Evolutionary conservation across 2,888 invertebrate genomes (phyloP).

Genomic region (Thyatira batis): DNA sequence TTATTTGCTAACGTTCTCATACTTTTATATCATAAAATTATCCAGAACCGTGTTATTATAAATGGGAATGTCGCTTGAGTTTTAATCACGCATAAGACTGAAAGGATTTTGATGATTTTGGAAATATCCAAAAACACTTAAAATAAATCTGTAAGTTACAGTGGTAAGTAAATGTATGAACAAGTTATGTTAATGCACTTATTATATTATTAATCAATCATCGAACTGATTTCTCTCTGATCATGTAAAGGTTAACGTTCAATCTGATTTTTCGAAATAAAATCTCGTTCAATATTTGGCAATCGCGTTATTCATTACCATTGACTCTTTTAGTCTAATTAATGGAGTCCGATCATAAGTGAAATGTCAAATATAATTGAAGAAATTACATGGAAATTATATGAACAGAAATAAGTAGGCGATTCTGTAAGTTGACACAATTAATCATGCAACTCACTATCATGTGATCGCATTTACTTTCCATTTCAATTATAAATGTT

Average conservation of each 20-base stretch:
- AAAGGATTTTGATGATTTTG: too few relatives aligned
- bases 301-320: constrained; percentile 20
- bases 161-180: too few relatives aligned
- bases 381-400: constrained; percentile 39
- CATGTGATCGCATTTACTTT: constrained; percentile 41
- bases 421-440: constrained; percentile 34
- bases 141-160: too few relatives aligned
- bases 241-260: not conserved
- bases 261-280: not conserved
- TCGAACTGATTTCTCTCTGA: not conserved
- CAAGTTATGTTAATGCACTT: not conserved
- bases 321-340: constrained; percentile 37
- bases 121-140: too few relatives aligned
- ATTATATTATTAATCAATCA: not conserved
- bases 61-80: too few relatives aligned
- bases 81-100: too few relatives aligned
- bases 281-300: constrained; percentile 11
- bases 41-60: too few relatives aligned
- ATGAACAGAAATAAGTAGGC: constrained; percentile 21
- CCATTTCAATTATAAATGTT: constrained; percentile 30
- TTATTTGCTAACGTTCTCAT: not conserved
- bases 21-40: not conserved
- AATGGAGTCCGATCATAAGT: constrained; percentile 30
- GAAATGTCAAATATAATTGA: constrained; percentile 50
- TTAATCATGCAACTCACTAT: constrained; percentile 35